Base-by-base conservation (phyloP, 2,888 invertebrate species). In the Caenorhabditis sinica region DNA sequence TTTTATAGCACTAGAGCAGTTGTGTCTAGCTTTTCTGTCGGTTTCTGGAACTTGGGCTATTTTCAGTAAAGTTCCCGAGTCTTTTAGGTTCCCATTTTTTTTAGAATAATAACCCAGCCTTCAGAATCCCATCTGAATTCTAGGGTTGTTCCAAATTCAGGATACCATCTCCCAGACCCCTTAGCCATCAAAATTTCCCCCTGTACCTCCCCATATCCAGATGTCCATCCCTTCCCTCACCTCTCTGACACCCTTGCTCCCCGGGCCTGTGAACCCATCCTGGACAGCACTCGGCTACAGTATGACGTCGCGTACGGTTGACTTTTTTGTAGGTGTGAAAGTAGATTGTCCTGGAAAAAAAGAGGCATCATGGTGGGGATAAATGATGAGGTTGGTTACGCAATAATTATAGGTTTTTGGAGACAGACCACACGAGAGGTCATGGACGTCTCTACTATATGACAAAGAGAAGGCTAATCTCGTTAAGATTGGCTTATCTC, bases 241-340 rank as follows among this genome's bases (percentile, higher is more conserved):
- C 91, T 90, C 93, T 92, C 82, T 93, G 91, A 88, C 94, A 94
- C 23, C 94, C 88, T 25, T 85, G 82, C 72, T 93, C 91, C 5
- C 93, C 93, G 17, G 91, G 90, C 58, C 92, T 82, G 68, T 93
- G 93, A 56, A 91, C 89, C 94, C 94, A 94, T 9, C 94, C 94
- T 36, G 93, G 93, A 90, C 94, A 94, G 88, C 94, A 94, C 84
- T 93, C 93, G 77, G 93, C 93, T 56, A 92, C 92, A 0, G 93
- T 93, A 25, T 92, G 92, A 60, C 94, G 93, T 60, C 92, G 86
- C 15, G 93, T 93, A 66, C 94, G 92, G 76, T 93, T 93, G 60
- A 93, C 92, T 83, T 93, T 93, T 85, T 93, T 93, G 87, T 93
- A 93, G 30, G 94, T 93, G 23, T 93, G 93, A 87, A 93, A 94